These are phyloP conservation scores for Syndactyla subalaris DNA, from an alignment of 2,797 vertebrate genomes.

Conservation along the genomic window DNA sequence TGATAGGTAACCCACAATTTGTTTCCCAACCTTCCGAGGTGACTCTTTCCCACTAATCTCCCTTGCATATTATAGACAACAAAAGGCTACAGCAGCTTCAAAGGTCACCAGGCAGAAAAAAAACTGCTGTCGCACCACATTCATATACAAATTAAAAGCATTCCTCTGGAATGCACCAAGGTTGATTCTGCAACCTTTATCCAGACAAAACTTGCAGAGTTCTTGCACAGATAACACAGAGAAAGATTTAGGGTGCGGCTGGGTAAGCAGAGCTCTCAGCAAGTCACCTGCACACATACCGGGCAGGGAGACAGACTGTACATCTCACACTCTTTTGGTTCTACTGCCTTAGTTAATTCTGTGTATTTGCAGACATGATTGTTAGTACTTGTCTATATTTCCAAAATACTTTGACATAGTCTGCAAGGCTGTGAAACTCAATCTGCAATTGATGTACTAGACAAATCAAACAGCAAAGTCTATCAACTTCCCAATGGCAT, in stretches of 20 bases:
- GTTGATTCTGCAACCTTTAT: constrained; percentile 18
- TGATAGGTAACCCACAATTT: constrained; percentile 9
- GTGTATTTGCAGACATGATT: not conserved
- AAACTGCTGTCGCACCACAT: not conserved
- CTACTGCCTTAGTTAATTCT: not conserved
- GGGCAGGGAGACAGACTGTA: not conserved
- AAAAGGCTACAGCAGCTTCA: not conserved
- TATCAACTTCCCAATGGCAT: not conserved
- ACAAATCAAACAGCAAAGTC: not conserved
- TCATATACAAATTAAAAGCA: not conserved
- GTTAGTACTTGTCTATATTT: not conserved
- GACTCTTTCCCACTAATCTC: not conserved
- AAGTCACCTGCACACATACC: not conserved
- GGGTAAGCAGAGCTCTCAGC: not conserved
- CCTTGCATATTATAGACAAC: not conserved
- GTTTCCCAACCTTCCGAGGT: not conserved
- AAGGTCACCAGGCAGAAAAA: not conserved
- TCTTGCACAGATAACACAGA: not conserved
- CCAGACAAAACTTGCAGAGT: constrained; percentile 28
- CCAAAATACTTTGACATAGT: not conserved
- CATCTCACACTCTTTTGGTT: not conserved
- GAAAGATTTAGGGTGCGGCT: not conserved
- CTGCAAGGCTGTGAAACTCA: not conserved
- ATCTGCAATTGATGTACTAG: not conserved
- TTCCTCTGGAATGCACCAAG: not conserved